A percentile compares a stretch with the other conserved stretches of the same genome.
Conservation (phyloP, 1,140 invertebrate species). For the Dermatophagoides farinae region DNA sequence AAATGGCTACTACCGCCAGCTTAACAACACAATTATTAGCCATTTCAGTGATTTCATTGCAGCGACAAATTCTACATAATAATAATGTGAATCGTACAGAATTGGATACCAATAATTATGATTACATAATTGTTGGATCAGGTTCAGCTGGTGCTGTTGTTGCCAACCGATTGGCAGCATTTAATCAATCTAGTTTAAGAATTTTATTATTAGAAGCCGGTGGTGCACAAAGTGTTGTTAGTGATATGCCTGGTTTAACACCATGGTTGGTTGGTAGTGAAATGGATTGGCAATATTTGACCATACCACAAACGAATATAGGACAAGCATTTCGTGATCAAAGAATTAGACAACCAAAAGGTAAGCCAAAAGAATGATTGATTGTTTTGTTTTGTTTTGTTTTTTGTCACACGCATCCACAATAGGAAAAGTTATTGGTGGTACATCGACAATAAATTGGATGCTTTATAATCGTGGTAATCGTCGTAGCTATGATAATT, state of each 20-base stretch:
- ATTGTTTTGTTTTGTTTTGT: slow-evolving; percentile 27
- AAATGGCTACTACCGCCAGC: neutral
- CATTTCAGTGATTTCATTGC: slow-evolving; percentile 7
- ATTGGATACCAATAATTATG: neutral
- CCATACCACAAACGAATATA: slow-evolving; percentile 58
- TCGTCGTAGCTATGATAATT: slow-evolving; percentile 71
- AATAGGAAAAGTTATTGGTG: slow-evolving; percentile 35
- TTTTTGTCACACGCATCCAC: slow-evolving; percentile 63
- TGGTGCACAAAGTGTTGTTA: slow-evolving; percentile 68
- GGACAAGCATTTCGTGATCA: slow-evolving; percentile 49
- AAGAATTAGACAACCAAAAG: slow-evolving; percentile 65
- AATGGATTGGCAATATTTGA: slow-evolving; percentile 59
- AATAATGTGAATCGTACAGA: slow-evolving; percentile 6
- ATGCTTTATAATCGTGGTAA: slow-evolving; percentile 91
- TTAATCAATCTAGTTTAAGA: slow-evolving; percentile 20
- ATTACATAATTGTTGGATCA: slow-evolving; percentile 28
- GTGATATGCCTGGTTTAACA: slow-evolving; percentile 62
- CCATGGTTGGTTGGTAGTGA: slow-evolving; percentile 64
- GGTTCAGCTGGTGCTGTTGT: slow-evolving; percentile 34
- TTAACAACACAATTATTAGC: slow-evolving; percentile 4
- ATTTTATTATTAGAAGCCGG: slow-evolving; percentile 72
- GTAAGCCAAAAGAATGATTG: slow-evolving; percentile 29
- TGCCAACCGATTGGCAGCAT: slow-evolving; percentile 30
- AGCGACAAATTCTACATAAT: slow-evolving; percentile 10
- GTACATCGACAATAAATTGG: slow-evolving; percentile 79